These are phyloP conservation scores for Nansenia antarctica DNA, from an alignment of 2,113 vertebrate species.

Conservation along the genomic window DNA sequence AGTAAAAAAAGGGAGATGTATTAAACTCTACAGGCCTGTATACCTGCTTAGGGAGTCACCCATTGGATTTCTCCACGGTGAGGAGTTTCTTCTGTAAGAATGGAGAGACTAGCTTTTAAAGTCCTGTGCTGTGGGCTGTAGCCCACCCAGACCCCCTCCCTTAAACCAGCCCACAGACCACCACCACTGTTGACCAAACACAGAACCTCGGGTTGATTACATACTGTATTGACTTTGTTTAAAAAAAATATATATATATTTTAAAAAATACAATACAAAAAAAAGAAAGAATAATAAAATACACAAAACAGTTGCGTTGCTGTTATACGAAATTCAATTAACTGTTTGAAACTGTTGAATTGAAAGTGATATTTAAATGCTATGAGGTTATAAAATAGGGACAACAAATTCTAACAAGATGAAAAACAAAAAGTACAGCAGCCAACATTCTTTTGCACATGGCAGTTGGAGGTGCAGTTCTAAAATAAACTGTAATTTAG, in stretches of 20 bases:
- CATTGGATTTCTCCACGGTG: conserved; percentile 90
- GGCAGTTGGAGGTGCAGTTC: background rate
- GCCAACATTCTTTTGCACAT: background rate
- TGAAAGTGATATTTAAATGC: too few relatives aligned
- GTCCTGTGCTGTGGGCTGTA: background rate
- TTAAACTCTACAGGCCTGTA: conserved; percentile 75
- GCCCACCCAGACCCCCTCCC: background rate
- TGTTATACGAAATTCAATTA: too few relatives aligned
- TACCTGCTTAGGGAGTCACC: conserved; percentile 91
- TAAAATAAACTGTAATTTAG: background rate
- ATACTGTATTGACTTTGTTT: background rate
- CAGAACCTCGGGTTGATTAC: too few relatives aligned
- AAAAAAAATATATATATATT: too few relatives aligned
- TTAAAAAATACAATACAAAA: too few relatives aligned
- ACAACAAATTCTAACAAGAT: background rate
- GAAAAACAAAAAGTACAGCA: background rate
- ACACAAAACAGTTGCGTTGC: too few relatives aligned
- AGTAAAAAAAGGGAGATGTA: conserved; percentile 48
- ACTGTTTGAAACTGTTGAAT: background rate
- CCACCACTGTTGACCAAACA: too few relatives aligned
- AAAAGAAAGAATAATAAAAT: too few relatives aligned
- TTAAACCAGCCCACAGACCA: background rate
- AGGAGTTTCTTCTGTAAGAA: conserved; percentile 89
- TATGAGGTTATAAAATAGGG: background rate
- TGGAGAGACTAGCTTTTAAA: conserved; percentile 79